Evolutionary conservation across 2,888 invertebrate species (phyloP).

Genomic region (Arge pagana): DNA sequence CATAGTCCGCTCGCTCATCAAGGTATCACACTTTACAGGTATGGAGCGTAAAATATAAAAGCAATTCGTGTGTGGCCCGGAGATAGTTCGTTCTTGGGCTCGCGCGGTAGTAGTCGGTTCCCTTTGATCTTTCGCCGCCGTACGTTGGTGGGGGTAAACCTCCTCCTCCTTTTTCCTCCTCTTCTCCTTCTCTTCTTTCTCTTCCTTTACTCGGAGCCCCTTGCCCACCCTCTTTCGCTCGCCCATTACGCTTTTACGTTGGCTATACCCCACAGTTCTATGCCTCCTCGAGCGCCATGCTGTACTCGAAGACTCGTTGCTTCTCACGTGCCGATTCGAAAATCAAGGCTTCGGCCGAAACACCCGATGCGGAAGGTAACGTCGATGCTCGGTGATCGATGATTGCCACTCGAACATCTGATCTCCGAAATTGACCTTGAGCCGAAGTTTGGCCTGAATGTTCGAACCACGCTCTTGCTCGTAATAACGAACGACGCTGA

Average conservation of each 20-base stretch:
- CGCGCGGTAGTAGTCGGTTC: conserved; percentile 57
- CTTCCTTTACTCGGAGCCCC: conserved; percentile 31
- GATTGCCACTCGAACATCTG: no score
- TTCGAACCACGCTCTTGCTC: no score
- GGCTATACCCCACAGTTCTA: conserved; percentile 7
- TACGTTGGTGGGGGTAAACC: conserved; percentile 44
- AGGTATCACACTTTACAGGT: conserved; percentile 48
- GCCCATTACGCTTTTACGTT: conserved; percentile 27
- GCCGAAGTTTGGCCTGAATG: no score
- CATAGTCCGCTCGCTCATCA: conserved; percentile 32
- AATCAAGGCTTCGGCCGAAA: no score
- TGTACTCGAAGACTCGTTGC: no score
- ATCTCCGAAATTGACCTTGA: no score
- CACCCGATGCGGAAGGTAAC: no score
- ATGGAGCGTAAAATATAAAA: conserved; percentile 54
- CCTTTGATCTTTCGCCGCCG: conserved; percentile 53
- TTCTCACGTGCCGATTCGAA: no score
- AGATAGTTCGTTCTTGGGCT: conserved; percentile 59
- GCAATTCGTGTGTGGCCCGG: conserved; percentile 59
- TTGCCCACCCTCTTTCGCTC: conserved; percentile 22
- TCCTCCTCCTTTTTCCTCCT: conserved; percentile 31
- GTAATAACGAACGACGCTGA: no score
- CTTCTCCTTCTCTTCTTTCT: conserved; percentile 34
- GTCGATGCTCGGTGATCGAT: no score
- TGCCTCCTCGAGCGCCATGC: conserved; percentile 14